These are phyloP conservation scores for Lutjanus erythropterus DNA, from an alignment of 2,113 vertebrate genomes.

Conservation along the genomic window DNA sequence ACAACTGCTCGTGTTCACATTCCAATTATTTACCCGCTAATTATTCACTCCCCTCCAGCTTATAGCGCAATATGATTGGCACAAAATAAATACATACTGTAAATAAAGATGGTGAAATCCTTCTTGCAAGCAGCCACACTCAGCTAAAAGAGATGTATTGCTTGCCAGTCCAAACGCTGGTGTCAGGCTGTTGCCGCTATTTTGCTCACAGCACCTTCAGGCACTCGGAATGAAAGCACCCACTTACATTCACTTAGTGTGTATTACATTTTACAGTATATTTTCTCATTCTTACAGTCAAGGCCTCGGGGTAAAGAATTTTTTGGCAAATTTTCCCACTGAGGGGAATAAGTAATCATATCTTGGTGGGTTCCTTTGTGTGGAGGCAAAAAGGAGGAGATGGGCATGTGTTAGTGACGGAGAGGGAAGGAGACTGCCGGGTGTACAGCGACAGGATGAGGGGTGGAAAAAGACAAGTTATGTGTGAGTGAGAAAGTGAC, in stretches of 20 bases:
- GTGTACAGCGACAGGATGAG: not conserved
- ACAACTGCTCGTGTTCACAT: conserved; percentile 36
- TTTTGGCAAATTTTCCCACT: conserved; percentile 20
- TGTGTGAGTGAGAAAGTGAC: conserved; percentile 20
- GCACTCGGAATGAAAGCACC: conserved; percentile 45
- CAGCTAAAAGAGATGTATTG: conserved; percentile 41
- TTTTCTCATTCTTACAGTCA: conserved; percentile 44
- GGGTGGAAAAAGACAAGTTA: conserved; percentile 25
- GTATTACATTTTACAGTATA: conserved; percentile 46
- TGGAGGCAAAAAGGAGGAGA: conserved; percentile 25
- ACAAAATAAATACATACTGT: conserved; percentile 52
- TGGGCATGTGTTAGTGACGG: conserved; percentile 4
- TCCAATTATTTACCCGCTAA: conserved; percentile 53
- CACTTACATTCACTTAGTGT: conserved; percentile 55
- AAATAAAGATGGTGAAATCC: conserved; percentile 43
- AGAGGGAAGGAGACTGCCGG: conserved; percentile 21
- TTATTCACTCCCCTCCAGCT: conserved; percentile 44
- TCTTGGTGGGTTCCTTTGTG: conserved; percentile 37
- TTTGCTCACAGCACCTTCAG: conserved; percentile 52
- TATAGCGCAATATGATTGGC: conserved; percentile 39
- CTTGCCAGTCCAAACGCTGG: conserved; percentile 27
- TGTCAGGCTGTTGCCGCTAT: conserved; percentile 36
- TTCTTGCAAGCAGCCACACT: conserved; percentile 17
- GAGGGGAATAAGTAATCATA: conserved; percentile 30
- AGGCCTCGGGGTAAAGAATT: conserved; percentile 6